Conservation (phyloP, 2,888 invertebrate genomes). For the Teinopalpus imperialis region DNA sequence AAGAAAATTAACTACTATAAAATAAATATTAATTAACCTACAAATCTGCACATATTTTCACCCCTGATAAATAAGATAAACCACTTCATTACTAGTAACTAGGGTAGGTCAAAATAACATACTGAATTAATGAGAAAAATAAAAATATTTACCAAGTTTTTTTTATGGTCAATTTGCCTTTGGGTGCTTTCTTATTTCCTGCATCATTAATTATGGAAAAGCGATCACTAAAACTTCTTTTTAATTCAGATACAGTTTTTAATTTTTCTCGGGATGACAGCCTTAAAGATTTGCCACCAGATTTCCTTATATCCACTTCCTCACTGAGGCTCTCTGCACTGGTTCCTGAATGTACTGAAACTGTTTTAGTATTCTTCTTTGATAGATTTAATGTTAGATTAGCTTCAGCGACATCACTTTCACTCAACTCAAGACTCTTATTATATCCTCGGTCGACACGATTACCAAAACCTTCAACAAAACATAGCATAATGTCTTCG, state of each 20-base stretch:
- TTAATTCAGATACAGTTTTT: constrained; percentile 58
- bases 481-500: constrained; percentile 85
- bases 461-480: constrained; percentile 85
- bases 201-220: constrained; percentile 67
- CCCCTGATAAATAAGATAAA: no score
- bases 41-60: no score
- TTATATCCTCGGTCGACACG: constrained; percentile 53
- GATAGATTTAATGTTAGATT: constrained; percentile 37
- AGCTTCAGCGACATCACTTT: constrained; percentile 48
- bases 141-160: constrained; percentile 70
- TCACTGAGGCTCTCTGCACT: constrained; percentile 38
- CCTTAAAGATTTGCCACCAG: constrained; percentile 56
- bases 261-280: constrained; percentile 53
- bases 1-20: no score
- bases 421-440: constrained; percentile 55
- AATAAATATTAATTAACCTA: no score
- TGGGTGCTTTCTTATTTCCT: constrained; percentile 54
- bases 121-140: no score
- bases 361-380: constrained; percentile 39
- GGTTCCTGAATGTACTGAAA: constrained; percentile 31
- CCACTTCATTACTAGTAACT: no score
- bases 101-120: no score
- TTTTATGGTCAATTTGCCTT: constrained; percentile 66
- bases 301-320: constrained; percentile 47
- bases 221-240: constrained; percentile 73